A percentile compares a stretch with the other conserved stretches of the same genome.
Evolutionary conservation across 2,888 invertebrate species (phyloP).

Genomic region (Tinea semifulvella): DNA sequence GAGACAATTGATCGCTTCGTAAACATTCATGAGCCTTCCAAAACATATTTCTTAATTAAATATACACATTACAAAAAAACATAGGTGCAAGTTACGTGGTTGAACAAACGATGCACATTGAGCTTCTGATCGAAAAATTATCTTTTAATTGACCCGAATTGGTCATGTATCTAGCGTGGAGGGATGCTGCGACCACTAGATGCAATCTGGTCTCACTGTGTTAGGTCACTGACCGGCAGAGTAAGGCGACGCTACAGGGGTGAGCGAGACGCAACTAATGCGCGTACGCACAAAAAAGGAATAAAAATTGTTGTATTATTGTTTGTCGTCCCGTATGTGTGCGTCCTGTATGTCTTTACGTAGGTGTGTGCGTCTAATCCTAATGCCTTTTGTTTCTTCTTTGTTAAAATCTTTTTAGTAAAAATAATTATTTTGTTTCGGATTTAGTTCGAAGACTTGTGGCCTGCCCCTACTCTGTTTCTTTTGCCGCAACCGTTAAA

Average conservation of each 20-base stretch:
- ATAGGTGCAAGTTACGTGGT: too few species aligned
- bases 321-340: constrained; percentile 42
- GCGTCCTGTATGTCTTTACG: neutral
- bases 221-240: constrained; percentile 56
- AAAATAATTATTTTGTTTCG: too few species aligned
- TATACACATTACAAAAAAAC: too few species aligned
- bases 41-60: too few species aligned
- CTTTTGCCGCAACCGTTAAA: too few species aligned
- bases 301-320: constrained; percentile 60
- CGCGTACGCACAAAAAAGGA: constrained; percentile 65
- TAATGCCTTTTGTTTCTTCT: constrained; percentile 41
- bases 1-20: too few species aligned
- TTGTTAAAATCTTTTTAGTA: too few species aligned
- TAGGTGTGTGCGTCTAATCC: constrained; percentile 30
- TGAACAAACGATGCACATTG: constrained; percentile 18
- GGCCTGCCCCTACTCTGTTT: too few species aligned
- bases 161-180: constrained; percentile 49
- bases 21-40: too few species aligned
- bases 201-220: constrained; percentile 62
- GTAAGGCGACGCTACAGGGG: constrained; percentile 35
- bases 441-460: too few species aligned
- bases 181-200: constrained; percentile 62
- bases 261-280: constrained; percentile 44
- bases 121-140: constrained; percentile 31
- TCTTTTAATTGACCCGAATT: constrained; percentile 58